Conservation (phyloP, 2,888 invertebrate species). For the Drosophila mimica region DNA sequence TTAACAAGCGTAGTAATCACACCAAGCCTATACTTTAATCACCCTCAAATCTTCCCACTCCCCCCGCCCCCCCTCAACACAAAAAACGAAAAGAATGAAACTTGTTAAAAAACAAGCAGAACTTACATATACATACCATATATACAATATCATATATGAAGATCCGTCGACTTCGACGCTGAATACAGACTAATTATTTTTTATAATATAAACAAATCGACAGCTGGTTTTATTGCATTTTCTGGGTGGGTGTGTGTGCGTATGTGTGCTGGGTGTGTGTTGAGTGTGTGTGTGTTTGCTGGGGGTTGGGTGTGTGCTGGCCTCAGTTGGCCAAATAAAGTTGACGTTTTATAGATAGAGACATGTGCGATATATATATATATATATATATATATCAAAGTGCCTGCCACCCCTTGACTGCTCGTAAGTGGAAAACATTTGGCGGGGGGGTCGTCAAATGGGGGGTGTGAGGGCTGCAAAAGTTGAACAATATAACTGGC, state of each 20-base stretch:
- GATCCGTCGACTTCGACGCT: conserved; percentile 77
- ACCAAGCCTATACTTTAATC: conserved; percentile 74
- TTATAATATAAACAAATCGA: conserved; percentile 78
- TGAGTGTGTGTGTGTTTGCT: background rate
- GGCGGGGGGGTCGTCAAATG: background rate
- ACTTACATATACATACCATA: conserved; percentile 50
- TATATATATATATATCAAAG: conserved; percentile 54
- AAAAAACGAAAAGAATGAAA: conserved; percentile 6
- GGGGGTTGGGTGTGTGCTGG: conserved; percentile 3
- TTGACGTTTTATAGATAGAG: conserved; percentile 79
- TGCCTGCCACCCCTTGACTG: conserved; percentile 33
- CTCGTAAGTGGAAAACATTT: conserved; percentile 18
- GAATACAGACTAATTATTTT: conserved; percentile 78
- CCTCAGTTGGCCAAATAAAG: conserved; percentile 74
- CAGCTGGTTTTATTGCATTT: conserved; percentile 74
- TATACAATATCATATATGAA: conserved; percentile 62
- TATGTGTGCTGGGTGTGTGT: background rate
- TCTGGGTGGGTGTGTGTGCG: background rate
- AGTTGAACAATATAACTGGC: conserved; percentile 58
- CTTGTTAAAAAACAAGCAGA: conserved; percentile 40
- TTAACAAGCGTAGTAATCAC: conserved; percentile 78
- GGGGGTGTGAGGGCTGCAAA: conserved; percentile 19
- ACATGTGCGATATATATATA: conserved; percentile 70
- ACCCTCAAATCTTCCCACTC: conserved; percentile 8
- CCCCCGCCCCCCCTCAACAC: background rate